phyloP scores from a whole-genome alignment of 2,113 vertebrate species.

The Lanius collurio region DNA sequence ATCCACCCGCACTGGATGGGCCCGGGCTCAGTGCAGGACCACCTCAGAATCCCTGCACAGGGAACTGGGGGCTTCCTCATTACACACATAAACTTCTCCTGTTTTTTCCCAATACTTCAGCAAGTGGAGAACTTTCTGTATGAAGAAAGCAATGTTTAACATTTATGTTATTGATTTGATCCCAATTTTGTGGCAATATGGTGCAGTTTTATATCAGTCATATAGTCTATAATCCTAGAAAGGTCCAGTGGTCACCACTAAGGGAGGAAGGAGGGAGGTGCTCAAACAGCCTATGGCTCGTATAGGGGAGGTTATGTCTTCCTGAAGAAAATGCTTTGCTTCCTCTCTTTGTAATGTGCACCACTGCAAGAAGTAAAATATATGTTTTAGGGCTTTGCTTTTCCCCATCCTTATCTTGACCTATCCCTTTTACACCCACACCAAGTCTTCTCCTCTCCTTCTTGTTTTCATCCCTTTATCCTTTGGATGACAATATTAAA shows the following conservation, averaged over 20 bases:
- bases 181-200: not conserved
- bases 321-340: not conserved
- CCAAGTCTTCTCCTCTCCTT: not conserved
- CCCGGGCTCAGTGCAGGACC: not conserved
- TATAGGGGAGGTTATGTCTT: not conserved
- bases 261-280: not conserved
- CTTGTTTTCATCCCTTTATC: not conserved
- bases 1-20: not conserved
- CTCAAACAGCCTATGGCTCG: not conserved
- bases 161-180: not conserved
- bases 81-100: not conserved
- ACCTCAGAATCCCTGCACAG: not conserved
- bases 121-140: not conserved
- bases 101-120: not conserved
- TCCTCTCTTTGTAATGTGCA: not conserved
- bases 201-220: not conserved
- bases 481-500: not conserved
- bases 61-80: not conserved
- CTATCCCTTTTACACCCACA: not conserved
- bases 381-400: not conserved
- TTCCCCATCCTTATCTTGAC: not conserved
- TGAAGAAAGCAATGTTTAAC: not conserved
- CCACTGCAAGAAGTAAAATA: not conserved
- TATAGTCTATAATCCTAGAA: not conserved
- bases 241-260: not conserved